phyloP scores from a whole-genome alignment of 2,113 vertebrate genomes.

The Pithys albifrons region DNA sequence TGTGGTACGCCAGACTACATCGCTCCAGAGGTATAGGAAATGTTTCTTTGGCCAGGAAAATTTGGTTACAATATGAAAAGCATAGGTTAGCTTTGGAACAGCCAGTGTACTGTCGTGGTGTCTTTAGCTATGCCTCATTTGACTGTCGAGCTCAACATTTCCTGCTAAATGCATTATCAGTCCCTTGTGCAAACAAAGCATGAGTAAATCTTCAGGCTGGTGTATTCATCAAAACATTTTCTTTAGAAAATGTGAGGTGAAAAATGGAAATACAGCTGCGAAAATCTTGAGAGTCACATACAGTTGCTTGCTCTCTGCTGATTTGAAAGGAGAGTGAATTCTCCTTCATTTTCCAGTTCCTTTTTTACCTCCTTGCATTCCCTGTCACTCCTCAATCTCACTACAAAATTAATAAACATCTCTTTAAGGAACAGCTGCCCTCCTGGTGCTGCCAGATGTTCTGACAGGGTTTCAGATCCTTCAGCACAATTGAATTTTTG shows the following conservation, averaged over 20 bases:
- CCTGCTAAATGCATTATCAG: not conserved
- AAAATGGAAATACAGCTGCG: not conserved
- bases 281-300: not conserved
- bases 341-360: not conserved
- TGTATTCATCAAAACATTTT: not conserved
- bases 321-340: not conserved
- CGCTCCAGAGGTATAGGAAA: slow-evolving; percentile 90
- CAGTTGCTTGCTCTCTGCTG: not conserved
- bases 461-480: not conserved
- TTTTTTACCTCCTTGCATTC: not conserved
- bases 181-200: not conserved
- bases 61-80: not conserved
- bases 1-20: slow-evolving; percentile 98
- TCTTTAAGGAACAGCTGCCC: not conserved
- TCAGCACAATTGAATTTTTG: not conserved
- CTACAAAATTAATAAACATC: not conserved
- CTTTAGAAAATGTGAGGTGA: not conserved
- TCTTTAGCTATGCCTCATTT: not conserved
- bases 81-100: not conserved
- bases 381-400: not conserved
- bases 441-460: slow-evolving; percentile 17
- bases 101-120: not conserved
- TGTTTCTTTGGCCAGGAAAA: not conserved
- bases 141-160: not conserved
- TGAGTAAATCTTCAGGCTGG: not conserved